Evolutionary conservation across 2,888 invertebrate genomes (phyloP), one percentile per base, ranked within the genome.

Genomic region (Ctena decussata): DNA sequence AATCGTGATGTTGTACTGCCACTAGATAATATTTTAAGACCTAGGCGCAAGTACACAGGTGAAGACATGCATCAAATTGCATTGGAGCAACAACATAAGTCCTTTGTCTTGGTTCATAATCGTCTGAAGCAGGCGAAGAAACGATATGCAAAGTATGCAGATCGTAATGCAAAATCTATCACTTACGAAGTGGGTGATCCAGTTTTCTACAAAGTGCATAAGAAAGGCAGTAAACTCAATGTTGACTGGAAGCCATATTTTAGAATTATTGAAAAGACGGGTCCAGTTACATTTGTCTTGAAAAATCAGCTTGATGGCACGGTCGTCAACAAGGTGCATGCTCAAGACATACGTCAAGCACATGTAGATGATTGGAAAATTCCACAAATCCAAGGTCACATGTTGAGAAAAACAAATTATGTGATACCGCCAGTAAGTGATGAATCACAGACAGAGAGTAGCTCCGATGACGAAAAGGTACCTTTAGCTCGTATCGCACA

Each of bases 51-150:
- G n/a, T n/a, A n/a, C n/a, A 15, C 46, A 11, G 84, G 86, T 37
- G 85, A 86, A 57, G 80, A 86, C n/a, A 24, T 53, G 0, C 86
- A 90, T 69, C 37, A 87, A 73, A 84, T 84, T 37, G 77, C 81
- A n/a, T 71, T 89, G 37, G 76, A 85, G 18, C 44, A 44, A 18
- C 44, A 44, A 44, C 44, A 44, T 18, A 44, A 44, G 18, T 44
- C 44, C 18, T 44, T 44, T 44, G 44, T 44, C 8, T 18, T 44
- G 18, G 44, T 44, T 8, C 44, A 44, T 18, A 44, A 44, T 8
- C 44, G 18, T 18, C 44, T 44, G 8, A 44, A 44, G 18, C 44
- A 18, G 8, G 44, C 44, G 44, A n/a, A n/a, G n/a, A n/a, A n/a
- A n/a, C n/a, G n/a, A n/a, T n/a, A n/a, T n/a, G n/a, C n/a, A n/a